Conservation (phyloP, 2,797 vertebrate species). For the Hippopotamyrus pictus region DNA sequence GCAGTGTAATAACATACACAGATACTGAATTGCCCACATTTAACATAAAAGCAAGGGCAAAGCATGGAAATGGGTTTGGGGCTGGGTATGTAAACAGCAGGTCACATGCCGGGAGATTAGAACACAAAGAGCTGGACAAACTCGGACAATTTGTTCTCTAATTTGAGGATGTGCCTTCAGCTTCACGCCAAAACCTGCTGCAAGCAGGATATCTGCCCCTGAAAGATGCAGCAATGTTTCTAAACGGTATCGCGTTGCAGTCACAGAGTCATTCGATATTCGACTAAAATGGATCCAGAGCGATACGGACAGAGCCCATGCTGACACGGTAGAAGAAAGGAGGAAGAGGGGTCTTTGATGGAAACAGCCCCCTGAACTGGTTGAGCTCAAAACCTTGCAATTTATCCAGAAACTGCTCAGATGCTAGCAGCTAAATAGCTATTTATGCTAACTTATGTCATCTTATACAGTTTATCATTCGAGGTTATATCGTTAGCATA, state of each 20-base stretch:
- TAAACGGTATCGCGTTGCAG: not conserved
- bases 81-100: not conserved
- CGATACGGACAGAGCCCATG: not conserved
- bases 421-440: not conserved
- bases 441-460: not conserved
- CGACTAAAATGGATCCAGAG: not conserved
- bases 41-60: not conserved
- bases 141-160: not conserved
- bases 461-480: not conserved
- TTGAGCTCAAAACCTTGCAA: not conserved
- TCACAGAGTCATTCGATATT: not conserved
- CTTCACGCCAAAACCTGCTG: not conserved
- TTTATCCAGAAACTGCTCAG: not conserved
- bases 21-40: not conserved
- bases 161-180: not conserved
- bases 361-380: not conserved
- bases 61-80: not conserved
- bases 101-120: not conserved
- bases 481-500: not conserved
- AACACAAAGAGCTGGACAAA: not conserved
- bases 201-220: not conserved
- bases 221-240: not conserved
- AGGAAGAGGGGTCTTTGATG: not conserved
- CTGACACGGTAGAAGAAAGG: not conserved
- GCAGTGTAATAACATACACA: conserved; percentile 11